Evolutionary conservation across 2,113 vertebrate genomes (phyloP), one percentile per base, ranked within the genome.

Genomic region (Xenus cinereus): DNA sequence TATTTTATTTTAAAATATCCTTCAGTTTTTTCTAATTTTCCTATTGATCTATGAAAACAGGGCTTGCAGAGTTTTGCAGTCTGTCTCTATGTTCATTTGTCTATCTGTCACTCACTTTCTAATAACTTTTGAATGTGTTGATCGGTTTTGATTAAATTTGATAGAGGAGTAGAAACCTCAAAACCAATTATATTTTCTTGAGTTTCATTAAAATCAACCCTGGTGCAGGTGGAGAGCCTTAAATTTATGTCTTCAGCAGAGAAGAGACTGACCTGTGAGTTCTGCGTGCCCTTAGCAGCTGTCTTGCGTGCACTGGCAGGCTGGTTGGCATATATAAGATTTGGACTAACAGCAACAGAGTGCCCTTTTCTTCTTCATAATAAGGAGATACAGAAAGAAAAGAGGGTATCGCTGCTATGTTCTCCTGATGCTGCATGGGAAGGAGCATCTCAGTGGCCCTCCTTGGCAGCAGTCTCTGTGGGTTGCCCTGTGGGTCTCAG

Each of bases 321-420:
- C 26, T 71, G 26, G 41, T 39, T 2, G 7, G 46, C 21, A 3
- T 14, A 32, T 39, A 4, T 26, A 5, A 1, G 3, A 11, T 30
- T 73, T 51, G 73, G 63, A 62, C 10, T 76, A 64, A n/a, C 14
- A 68, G 48, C 35, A 69, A 13, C 41, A 63, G 24, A 37, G 32
- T 15, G 19, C 32, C 53, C 73, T 73, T 77, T 90, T 26, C 45
- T 67, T 71, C 35, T 54, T 72, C 27, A 3, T 9, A 17, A n/a
- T 73, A 39, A 35, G 68, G 73, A 69, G 59, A 11, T 16, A 8
- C 22, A 56, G 85, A 32, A 64, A 50, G 37, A 59, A 9, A 53
- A 80, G 77, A 63, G 53, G 22, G 14, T 39, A 12, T 46, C 0
- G 10, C 48, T 79, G 51, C 51, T 79, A 62, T 1, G 2, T 76